These are phyloP conservation scores for Parotia lawesii DNA, from an alignment of 2,113 vertebrate genomes.

Conservation along the genomic window DNA sequence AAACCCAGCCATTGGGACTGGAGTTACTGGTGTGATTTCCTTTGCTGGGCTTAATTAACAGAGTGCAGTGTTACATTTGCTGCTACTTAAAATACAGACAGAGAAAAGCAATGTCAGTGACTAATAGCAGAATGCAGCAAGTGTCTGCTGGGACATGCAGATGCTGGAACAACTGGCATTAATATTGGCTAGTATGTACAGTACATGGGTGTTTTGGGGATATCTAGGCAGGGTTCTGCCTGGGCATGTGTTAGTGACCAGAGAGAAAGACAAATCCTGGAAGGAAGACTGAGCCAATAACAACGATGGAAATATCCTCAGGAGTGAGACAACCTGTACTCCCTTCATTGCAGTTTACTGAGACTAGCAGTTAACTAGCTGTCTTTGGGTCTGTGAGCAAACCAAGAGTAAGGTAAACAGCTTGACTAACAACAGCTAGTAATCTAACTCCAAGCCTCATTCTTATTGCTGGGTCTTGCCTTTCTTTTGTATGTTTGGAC, in stretches of 20 bases:
- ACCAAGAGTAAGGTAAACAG: background rate
- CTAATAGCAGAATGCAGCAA: background rate
- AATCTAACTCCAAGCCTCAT: background rate
- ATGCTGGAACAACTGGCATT: background rate
- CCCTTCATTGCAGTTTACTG: background rate
- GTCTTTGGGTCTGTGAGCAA: background rate
- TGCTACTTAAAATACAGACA: background rate
- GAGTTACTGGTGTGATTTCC: background rate
- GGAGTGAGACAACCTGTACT: background rate
- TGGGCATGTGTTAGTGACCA: background rate
- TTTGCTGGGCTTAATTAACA: background rate
- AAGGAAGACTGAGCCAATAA: background rate
- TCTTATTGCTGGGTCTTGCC: background rate
- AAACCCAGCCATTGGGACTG: background rate
- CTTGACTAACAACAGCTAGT: background rate
- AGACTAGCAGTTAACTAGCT: background rate
- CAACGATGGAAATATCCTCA: background rate
- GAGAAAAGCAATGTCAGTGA: background rate
- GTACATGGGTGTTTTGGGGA: background rate
- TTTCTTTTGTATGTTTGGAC: background rate
- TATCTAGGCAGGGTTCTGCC: background rate
- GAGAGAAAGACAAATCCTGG: background rate
- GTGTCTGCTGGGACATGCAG: background rate
- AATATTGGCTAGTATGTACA: background rate
- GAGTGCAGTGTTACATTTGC: rapidly evolving